Conservation (phyloP, 2,888 invertebrate genomes). For the Drosophila koepferae region DNA sequence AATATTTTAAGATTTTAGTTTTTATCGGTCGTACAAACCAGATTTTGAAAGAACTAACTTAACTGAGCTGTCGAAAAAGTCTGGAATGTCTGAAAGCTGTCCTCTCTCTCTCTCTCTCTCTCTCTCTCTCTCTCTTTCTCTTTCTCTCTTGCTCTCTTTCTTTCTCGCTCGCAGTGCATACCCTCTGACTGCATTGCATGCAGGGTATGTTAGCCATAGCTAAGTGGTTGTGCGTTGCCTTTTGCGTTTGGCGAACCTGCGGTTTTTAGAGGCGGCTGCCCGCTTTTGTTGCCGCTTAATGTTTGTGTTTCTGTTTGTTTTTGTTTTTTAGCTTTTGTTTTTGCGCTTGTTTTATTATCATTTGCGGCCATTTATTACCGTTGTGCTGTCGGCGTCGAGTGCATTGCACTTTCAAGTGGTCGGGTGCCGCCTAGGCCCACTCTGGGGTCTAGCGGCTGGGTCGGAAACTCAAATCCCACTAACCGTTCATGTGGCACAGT, state of each 20-base stretch:
- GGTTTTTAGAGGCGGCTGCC: slow-evolving; percentile 32
- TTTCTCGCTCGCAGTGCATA: not conserved
- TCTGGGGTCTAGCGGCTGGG: slow-evolving; percentile 4
- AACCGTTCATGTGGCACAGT: slow-evolving; percentile 61
- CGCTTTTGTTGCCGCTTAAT: slow-evolving; percentile 38
- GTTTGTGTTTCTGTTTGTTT: slow-evolving; percentile 25
- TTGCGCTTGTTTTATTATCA: slow-evolving; percentile 65
- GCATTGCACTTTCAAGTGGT: slow-evolving; percentile 70
- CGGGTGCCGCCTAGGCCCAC: slow-evolving; percentile 1
- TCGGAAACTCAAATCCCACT: slow-evolving; percentile 42
- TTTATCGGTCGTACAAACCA: not conserved
- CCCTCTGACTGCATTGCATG: not conserved
- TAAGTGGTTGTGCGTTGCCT: slow-evolving; percentile 10
- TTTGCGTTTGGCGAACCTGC: slow-evolving; percentile 22
- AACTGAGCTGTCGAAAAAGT: no score
- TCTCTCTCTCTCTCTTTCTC: no score
- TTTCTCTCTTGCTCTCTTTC: not conserved
- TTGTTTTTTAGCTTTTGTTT: slow-evolving; percentile 3
- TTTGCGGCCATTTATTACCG: slow-evolving; percentile 65
- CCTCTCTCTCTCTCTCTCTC: not conserved
- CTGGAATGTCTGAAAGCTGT: not conserved
- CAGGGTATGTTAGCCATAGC: slow-evolving; percentile 1
- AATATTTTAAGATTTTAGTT: not conserved
- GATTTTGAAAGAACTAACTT: not conserved
- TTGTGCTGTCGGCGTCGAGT: slow-evolving; percentile 50